These are phyloP conservation scores for Eilema caniola DNA, from an alignment of 2,888 invertebrate genomes.

Conservation along the genomic window DNA sequence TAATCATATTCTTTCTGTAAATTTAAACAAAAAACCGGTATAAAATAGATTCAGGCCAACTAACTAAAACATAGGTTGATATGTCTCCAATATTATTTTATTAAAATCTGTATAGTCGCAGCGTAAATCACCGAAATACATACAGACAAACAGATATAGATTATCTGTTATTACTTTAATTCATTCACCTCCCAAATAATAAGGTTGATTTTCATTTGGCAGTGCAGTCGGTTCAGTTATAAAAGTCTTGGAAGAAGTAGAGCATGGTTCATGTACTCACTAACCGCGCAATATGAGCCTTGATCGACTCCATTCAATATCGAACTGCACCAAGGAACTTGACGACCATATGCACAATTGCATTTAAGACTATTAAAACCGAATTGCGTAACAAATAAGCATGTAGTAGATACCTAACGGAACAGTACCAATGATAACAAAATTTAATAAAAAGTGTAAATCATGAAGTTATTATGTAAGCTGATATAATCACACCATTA, in stretches of 20 bases:
- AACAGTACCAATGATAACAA: too few species aligned
- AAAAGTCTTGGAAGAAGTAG: conserved; percentile 55
- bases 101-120: not conserved
- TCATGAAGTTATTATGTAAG: too few species aligned
- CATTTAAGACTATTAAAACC: not conserved
- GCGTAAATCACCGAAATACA: not conserved
- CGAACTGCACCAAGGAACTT: conserved; percentile 34
- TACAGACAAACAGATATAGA: not conserved
- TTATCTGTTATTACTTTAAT: not conserved
- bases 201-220: conserved; percentile 2
- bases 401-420: too few species aligned
- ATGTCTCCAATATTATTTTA: not conserved
- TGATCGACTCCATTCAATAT: conserved; percentile 61
- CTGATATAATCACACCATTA: too few species aligned
- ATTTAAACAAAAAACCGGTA: not conserved
- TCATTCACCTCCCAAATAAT: not conserved
- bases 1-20: not conserved
- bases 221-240: conserved; percentile 27
- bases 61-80: not conserved
- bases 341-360: conserved; percentile 24
- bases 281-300: conserved; percentile 63
- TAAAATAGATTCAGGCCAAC: not conserved
- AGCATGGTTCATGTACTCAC: conserved; percentile 51
- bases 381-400: not conserved
- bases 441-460: too few species aligned